Conservation (phyloP, 2,797 vertebrate genomes). For the Petrocephalus sullivani region DNA sequence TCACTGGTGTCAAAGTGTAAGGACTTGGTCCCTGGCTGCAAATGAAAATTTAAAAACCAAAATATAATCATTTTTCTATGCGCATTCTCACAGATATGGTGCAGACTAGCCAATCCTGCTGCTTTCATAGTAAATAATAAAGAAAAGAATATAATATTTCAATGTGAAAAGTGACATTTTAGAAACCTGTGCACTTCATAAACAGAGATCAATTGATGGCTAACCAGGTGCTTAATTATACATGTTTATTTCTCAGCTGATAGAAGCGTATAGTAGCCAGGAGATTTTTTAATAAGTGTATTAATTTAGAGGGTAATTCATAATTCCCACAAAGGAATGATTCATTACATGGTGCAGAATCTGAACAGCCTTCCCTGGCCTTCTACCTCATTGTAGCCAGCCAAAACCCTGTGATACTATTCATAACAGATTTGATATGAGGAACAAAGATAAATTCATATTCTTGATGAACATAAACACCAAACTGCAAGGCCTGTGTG, state of each 20-base stretch:
- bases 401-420: not conserved
- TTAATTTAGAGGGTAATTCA: conserved; percentile 46
- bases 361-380: conserved; percentile 31
- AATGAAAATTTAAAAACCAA: not conserved
- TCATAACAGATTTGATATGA: conserved; percentile 9
- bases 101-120: not conserved
- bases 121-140: not conserved
- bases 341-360: conserved; percentile 15
- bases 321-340: conserved; percentile 32
- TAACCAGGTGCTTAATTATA: conserved; percentile 41
- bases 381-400: conserved; percentile 26
- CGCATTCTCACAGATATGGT: not conserved
- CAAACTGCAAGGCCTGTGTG: not conserved
- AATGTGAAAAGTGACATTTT: not conserved
- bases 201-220: not conserved
- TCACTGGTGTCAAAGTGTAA: not conserved
- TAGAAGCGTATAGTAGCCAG: conserved; percentile 28
- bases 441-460: conserved; percentile 1
- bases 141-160: not conserved
- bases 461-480: not conserved
- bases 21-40: not conserved
- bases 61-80: not conserved
- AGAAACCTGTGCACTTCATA: not conserved
- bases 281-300: conserved; percentile 49
- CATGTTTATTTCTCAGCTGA: conserved; percentile 41